Base-by-base conservation (phyloP, 1,140 invertebrate genomes). In the Drosophila carrolli region DNA sequence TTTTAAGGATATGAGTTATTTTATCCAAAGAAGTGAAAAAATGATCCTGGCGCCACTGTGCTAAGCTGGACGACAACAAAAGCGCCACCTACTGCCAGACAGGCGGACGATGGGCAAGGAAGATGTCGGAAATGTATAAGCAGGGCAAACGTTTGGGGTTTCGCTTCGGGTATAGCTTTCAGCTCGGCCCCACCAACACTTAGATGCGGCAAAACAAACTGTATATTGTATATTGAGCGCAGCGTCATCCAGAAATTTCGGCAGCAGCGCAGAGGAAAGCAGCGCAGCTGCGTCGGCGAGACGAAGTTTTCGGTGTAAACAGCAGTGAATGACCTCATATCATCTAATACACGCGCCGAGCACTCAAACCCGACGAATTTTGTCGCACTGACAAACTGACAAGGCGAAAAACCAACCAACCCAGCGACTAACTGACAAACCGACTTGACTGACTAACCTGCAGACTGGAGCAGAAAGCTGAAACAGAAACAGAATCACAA, bases 261-360 rank as follows among this genome's bases (percentile, higher is more conserved):
- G 44, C 41, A 44, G 19, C 60, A 55, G 44, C 44, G 56, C 72
- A 38, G 40, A 48, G 38, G 5, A 56, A 53, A 41, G 61, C 38
- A 59, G 56, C 27, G 56, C 44, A 50, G 56, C 54, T 14, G 44
- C 67, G 16, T 35, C 51, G 71, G 71, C 78, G 83, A 86, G 83
- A 89, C 83, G 82, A 78, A 74, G 77, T 77, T 81, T 89, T 88
- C 43, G 83, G 61, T 89, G 85, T 89, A 84, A 80, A 89, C 80
- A 89, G 73, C 89, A 91, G 89, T 91, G 89, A 91, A 91, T 91
- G 89, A 91, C 89, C 89, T 91, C 84, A 90, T 91, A 91, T 91
- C 81, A 91, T 91, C 81, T 89, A 85, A 82, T 73, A 91, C 89
- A 91, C 89, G 89, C 89, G 81, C 89, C 74, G 79, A 55, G 80